Base-by-base conservation (phyloP, 53 echinoderm and acorn worm species). In the Holothuria scabra region DNA sequence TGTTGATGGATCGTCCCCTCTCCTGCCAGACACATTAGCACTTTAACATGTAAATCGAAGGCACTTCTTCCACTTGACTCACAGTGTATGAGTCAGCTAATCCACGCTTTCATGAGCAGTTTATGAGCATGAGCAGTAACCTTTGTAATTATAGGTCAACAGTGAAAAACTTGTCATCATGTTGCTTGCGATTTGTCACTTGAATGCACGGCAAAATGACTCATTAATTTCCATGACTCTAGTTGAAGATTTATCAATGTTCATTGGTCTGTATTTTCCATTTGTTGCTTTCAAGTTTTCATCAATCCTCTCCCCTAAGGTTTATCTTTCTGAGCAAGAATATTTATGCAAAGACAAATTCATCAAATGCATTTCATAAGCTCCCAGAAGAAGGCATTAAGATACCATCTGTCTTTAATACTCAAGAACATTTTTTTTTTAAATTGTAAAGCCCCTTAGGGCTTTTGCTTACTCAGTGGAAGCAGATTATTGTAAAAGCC, bases 41-140 rank as follows among this genome's bases (percentile, higher is more conserved):
- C 48, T 48, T 48, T 48, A 48, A 48, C 48, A 48, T 13, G 48
- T 48, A 48, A 48, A 48, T 48, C 9, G 48, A 48, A 48, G 48
- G 9, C 48, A 48, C 48, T 48, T 48, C 48, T 48, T 48, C 48
- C 48, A 48, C 48, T 48, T 48, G 48, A 48, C 9, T 48, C 48
- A 48, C 48, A 48, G 12, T 13, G 14, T 66, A 71, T 71, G 71
- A 71, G 44, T 71, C 71, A 71, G 71, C 71, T 44, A 20, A 44
- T 71, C 14, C 48, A 48, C 48, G 10, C 48, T 13, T 10, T 44
- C 11, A 12, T 3, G 1, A 48, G 48, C 14, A 13, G 11, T 48
- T 48, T 71, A 46, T 71, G 71, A 71, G 71, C 71, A 71, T 71
- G 71, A 46, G 71, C 71, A n/a, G 46, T 71, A 46, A 71, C 71